Base-by-base conservation (phyloP, 1,140 invertebrate genomes). In the Macrocentrus cingulum region DNA sequence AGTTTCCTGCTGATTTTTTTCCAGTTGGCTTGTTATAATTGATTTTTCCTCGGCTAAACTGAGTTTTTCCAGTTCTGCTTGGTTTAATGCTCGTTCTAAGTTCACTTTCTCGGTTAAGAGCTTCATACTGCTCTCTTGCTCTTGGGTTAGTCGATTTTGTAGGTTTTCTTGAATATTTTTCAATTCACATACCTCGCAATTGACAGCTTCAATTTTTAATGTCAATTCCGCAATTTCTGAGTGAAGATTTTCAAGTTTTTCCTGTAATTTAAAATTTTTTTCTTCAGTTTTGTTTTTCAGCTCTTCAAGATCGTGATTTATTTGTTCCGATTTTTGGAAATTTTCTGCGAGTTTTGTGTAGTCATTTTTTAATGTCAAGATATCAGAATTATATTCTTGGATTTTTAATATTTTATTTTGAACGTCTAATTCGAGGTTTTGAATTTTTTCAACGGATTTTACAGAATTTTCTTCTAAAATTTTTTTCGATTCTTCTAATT, bases 11-110 rank as follows among this genome's bases (percentile, higher is more conserved):
- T 19, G 32, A 23, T 16, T 20, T 15, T 41, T 22, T 4, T 44
- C 25, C n/a, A 54, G 5, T 6, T 32, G 5, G 2, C n/a, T 13
- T 54, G 19, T 4, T 42, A 22, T 9, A n/a, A n/a, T 20, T 1
- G 2, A 22, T 2, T 66, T n/a, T 44, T 19, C 52, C 16, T 66
- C 56, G n/a, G 53, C 34, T 3, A 64, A 39, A 53, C 64, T 60
- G 13, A 46, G 53, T 13, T 57, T 64, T 2, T 64, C 58, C 18
- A 56, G 60, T 16, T 61, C 59, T 8, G 62, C 37, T 29, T 7
- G 64, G 51, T 1, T 62, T 0, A 1, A 19, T 29, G 11, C 34
- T n/a, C n/a, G 25, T 22, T 62, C 62, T 16, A 67, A 25, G 51
- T 23, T 55, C 0, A 15, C 29, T 1, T 22, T 23, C n/a, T 54